Percentiles rank a stretch among this genome's conserved stretches.
These are phyloP conservation scores for Heloderma charlesbogerti DNA, from an alignment of 2,113 vertebrate species.

Conservation along the genomic window DNA sequence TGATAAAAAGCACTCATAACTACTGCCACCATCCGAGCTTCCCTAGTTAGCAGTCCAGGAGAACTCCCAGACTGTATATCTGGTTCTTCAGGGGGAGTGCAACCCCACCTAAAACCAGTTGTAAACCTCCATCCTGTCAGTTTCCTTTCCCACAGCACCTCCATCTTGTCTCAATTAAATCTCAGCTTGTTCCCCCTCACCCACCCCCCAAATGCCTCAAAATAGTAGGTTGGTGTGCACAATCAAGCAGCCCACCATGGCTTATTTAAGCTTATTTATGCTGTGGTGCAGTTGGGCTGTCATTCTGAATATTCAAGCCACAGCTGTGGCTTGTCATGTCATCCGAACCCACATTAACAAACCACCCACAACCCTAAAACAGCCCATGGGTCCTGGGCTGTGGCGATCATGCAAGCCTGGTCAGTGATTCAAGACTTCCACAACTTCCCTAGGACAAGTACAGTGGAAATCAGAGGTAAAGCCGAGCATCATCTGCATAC, in stretches of 20 bases:
- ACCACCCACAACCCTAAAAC: too few species aligned
- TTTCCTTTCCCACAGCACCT: background rate
- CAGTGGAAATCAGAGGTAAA: too few species aligned
- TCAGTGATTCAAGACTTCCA: background rate
- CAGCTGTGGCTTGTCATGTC: too few species aligned
- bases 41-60: background rate
- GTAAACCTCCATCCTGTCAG: background rate
- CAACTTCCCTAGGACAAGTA: background rate
- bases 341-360: too few species aligned
- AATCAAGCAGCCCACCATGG: too few species aligned
- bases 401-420: too few species aligned
- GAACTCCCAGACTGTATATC: background rate
- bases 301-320: too few species aligned
- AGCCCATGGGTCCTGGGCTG: too few species aligned
- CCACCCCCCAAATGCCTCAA: background rate
- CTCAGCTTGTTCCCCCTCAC: background rate
- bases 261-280: too few species aligned
- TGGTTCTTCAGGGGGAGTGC: background rate
- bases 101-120: background rate
- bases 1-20: background rate
- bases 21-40: background rate
- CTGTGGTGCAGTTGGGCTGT: too few species aligned
- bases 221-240: background rate
- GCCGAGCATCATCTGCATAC: background rate
- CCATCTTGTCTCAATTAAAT: background rate